phyloP scores from a whole-genome alignment of 2,113 vertebrate species.

The Montifringilla adamsi region DNA sequence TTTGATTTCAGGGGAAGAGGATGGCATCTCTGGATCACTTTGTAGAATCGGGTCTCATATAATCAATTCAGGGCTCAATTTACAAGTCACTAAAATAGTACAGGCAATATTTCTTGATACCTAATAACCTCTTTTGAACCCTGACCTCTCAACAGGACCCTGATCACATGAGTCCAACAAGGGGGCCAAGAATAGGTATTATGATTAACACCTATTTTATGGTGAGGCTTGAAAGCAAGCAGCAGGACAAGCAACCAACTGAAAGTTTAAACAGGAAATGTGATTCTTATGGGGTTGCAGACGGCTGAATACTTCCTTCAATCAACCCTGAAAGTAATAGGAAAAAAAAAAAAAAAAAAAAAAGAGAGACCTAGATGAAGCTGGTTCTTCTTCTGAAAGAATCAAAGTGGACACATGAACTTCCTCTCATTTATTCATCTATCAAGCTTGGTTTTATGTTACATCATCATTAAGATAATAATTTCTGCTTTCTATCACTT shows the following conservation, averaged over 20 bases:
- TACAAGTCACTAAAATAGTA: slow-evolving; percentile 4
- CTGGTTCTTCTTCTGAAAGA: slow-evolving; percentile 42
- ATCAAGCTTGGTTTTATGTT: slow-evolving; percentile 61
- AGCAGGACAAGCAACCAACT: neutral
- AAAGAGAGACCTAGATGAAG: neutral
- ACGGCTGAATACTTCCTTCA: neutral
- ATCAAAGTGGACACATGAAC: slow-evolving; percentile 1
- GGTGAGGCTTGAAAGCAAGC: slow-evolving; percentile 33
- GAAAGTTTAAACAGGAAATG: slow-evolving; percentile 30
- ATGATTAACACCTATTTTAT: slow-evolving; percentile 31
- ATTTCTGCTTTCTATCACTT: slow-evolving; percentile 68
- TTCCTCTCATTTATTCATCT: slow-evolving; percentile 59
- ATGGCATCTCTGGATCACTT: neutral
- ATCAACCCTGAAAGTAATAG: neutral
- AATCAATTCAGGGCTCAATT: neutral
- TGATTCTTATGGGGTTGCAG: neutral
- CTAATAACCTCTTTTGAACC: slow-evolving; percentile 27
- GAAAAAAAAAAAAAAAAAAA: neutral
- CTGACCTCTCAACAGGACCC: slow-evolving; percentile 23
- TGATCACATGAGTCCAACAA: neutral
- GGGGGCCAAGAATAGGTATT: slow-evolving; percentile 3
- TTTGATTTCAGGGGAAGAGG: neutral
- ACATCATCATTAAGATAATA: slow-evolving; percentile 56
- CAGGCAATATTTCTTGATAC: neutral
- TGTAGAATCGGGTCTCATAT: neutral